Conservation (phyloP, 64 coral and sea anemone species). For the Montipora cactus region DNA sequence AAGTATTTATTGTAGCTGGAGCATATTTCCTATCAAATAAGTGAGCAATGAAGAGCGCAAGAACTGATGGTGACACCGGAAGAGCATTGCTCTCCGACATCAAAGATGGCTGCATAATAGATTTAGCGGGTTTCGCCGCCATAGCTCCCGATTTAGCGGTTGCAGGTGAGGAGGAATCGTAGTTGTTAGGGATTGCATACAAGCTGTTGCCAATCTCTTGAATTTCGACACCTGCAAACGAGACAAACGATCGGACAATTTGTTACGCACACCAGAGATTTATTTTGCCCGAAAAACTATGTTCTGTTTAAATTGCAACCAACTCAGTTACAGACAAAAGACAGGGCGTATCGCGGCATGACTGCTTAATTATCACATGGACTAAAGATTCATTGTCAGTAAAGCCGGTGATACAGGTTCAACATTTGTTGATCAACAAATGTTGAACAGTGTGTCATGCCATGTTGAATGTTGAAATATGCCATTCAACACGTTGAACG, state of each 20-base stretch:
- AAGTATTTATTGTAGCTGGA: conserved; percentile 38
- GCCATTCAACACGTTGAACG: too few species aligned
- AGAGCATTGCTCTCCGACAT: neutral
- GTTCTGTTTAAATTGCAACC: conserved; percentile 26
- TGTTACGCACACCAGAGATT: neutral
- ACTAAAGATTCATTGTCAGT: too few species aligned
- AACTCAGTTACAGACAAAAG: conserved; percentile 22
- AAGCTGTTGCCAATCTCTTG: neutral
- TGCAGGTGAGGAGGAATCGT: conserved; percentile 22
- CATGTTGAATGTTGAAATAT: too few species aligned
- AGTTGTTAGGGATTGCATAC: neutral
- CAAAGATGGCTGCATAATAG: conserved; percentile 5
- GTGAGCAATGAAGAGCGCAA: neutral
- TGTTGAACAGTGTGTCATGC: too few species aligned
- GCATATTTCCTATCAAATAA: conserved; percentile 21
- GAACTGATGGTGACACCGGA: neutral
- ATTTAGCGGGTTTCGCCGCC: neutral
- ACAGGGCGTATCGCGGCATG: neutral
- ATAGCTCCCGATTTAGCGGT: conserved; percentile 28
- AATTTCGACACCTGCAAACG: conserved; percentile 30
- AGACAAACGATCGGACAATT: conserved; percentile 31
- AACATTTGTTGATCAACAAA: too few species aligned
- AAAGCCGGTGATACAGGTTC: too few species aligned
- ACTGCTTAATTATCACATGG: too few species aligned
- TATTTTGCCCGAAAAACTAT: conserved; percentile 33